A percentile compares a stretch with the other conserved stretches of the same genome.
Conservation (phyloP, 2,888 invertebrate species). For the Callyntrura sp. region DNA sequence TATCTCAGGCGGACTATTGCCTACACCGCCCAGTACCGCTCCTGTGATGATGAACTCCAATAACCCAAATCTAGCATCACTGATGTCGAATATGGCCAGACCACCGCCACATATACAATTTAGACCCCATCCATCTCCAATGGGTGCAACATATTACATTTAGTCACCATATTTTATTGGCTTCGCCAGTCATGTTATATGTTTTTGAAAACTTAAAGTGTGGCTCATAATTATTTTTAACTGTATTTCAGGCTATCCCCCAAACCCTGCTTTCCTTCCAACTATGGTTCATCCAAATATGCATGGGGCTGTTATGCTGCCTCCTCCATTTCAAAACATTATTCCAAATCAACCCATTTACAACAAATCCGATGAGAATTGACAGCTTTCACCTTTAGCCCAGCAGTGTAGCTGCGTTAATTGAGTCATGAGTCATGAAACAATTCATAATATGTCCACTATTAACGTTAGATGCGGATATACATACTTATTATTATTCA, state of each 20-base stretch:
- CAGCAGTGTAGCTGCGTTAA: constrained; percentile 35
- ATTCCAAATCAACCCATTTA: constrained; percentile 67
- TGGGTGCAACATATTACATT: constrained; percentile 52
- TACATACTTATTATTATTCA: constrained; percentile 53
- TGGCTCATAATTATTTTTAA: constrained; percentile 11
- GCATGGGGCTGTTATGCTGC: constrained; percentile 66
- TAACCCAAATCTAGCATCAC: constrained; percentile 73
- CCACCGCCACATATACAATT: constrained; percentile 56
- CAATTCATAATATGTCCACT: constrained; percentile 49
- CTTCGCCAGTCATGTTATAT: neutral
- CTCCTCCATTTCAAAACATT: constrained; percentile 71
- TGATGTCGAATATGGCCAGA: constrained; percentile 76
- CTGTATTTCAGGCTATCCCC: constrained; percentile 62
- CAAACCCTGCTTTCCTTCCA: constrained; percentile 70
- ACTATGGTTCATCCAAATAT: constrained; percentile 71
- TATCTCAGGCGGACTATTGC: constrained; percentile 62
- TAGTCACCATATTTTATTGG: neutral
- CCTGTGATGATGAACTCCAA: constrained; percentile 74
- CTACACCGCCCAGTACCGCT: constrained; percentile 66
- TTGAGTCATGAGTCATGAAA: constrained; percentile 54
- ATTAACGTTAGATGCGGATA: constrained; percentile 57
- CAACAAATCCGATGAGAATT: constrained; percentile 67
- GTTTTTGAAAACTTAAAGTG: neutral
- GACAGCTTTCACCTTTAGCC: constrained; percentile 43
- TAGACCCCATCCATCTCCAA: constrained; percentile 63